Evolutionary conservation across 1,140 invertebrate species (phyloP), one percentile per base, ranked within the genome.

Genomic region (Meloidogyne exigua): DNA sequence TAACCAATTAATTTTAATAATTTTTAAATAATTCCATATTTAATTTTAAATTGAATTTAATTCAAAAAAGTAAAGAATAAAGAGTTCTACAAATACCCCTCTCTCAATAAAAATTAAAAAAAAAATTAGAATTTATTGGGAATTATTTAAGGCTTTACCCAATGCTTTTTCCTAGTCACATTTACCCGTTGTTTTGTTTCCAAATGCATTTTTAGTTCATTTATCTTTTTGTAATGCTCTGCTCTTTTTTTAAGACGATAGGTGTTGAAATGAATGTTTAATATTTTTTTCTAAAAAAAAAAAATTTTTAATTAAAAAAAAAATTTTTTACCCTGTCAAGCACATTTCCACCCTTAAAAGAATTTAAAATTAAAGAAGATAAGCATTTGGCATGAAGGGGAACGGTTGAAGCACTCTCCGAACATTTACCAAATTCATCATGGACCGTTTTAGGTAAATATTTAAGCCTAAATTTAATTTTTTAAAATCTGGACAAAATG

Each of bases 331-430:
- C 65, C 36, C 13, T 12, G 9, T 75, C 21, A 28, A n/a, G n/a
- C 1, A 65, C 12, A 15, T 1, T 74, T 64, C 12, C 2, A 3
- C 76, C 77, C 23, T 69, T 63, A 21, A 79, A 57, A 10, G 76
- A 36, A 9, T 62, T 69, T 63, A 75, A 44, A 23, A 81, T 28
- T 65, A 79, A 39, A 36, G 32, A 23, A 0, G 77, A 79, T 25
- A 79, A 28, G n/a, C 77, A 79, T 66, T 79, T 79, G 28, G 77
- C 77, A 39, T 79, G 76, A 15, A 70, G 36, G 9, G 77, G 77
- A 65, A 79, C 75, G 28, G 77, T 65, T 39, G 62, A 62, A 5
- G 77, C 67, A 11, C 21, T 26, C 12, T 79, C 72, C 1, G 36
- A 71, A 44, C 77, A 79, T 3, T 62, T 49, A 0, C 77, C 76